Base-by-base conservation (phyloP, 2,113 vertebrate species). In the Myotis lucifugus region DNA sequence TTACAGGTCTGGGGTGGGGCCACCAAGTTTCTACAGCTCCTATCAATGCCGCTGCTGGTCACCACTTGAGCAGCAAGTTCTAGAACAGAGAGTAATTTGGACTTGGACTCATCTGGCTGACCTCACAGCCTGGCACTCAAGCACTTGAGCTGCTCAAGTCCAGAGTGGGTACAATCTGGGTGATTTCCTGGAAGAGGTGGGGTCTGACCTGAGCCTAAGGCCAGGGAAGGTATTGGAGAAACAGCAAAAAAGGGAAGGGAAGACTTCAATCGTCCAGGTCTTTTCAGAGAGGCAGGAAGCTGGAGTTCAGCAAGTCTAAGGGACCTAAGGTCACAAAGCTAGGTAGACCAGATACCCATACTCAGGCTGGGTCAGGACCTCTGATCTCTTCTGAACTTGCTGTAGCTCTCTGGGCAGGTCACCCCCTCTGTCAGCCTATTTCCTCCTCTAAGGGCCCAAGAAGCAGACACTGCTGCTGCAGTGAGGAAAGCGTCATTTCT, bases 221-320 rank as follows among this genome's bases (percentile, higher is more conserved):
- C 52, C 17, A 9, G 2, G 2, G 50, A 14, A 0, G 48, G 27
- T n/a, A 15, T 69, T 54, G 34, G 19, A 82, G 37, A 52, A 59
- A 4, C 19, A 48, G 13, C 10, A 15, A 74, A 48, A 40, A 79
- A 54, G 40, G 21, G n/a, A 52, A 15, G 32, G 40, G 64, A 32
- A 84, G 17, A 52, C 37, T 42, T 21, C 25, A 25, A 0, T n/a
- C 0, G 0, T 12, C 6, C 27, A 3, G 21, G 37, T 14, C 18
- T 42, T 54, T 21, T 11, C 18, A 19, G 37, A 5, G 8, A 32
- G 27, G 10, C 21, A 18, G 14, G 17, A 79, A 34, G 19, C 42
- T 23, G 1, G 15, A 15, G 23, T 76, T 52, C 6, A 17, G n/a
- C 3, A 1, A 15, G 10, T 21, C 32, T 8, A 8, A 76, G 34